Conservation (phyloP, 64 coral and sea anemone species). For the Anthopleura sola region DNA sequence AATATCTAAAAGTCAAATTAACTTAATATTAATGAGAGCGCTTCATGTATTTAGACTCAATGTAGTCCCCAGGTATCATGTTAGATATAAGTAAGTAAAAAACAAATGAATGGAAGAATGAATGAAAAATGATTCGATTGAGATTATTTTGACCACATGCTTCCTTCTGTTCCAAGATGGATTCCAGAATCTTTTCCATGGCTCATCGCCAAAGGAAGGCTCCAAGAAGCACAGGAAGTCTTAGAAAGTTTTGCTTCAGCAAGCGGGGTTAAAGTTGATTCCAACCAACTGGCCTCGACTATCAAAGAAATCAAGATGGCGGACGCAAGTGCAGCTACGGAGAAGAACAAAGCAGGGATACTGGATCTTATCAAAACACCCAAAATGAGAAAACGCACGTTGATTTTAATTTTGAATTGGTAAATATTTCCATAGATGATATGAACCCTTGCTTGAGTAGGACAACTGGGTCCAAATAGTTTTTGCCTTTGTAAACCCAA, state of each 20-base stretch:
- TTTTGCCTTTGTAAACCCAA: too few relatives aligned
- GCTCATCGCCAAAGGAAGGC: conserved; percentile 51
- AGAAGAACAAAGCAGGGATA: conserved; percentile 7
- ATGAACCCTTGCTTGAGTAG: too few relatives aligned
- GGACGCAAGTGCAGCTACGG: neutral
- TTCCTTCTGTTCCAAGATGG: neutral
- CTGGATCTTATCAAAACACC: conserved; percentile 30
- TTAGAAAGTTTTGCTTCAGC: conserved; percentile 35
- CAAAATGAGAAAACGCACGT: conserved; percentile 41
- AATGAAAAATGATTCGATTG: too few relatives aligned
- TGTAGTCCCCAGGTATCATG: too few relatives aligned
- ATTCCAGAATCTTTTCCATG: conserved; percentile 50
- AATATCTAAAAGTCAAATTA: too few relatives aligned
- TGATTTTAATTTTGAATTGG: conserved; percentile 44
- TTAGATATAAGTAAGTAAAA: too few relatives aligned
- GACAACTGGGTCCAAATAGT: too few relatives aligned
- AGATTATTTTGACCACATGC: too few relatives aligned
- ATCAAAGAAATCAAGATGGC: conserved; percentile 19
- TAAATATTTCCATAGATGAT: too few relatives aligned
- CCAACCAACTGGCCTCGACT: neutral
- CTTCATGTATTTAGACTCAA: too few relatives aligned
- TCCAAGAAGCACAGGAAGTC: conserved; percentile 33
- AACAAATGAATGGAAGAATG: too few relatives aligned
- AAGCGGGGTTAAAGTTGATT: conserved; percentile 34
- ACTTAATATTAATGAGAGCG: too few relatives aligned